Evolutionary conservation across 2,113 vertebrate species (phyloP).

Genomic region (Gopherus evgoodei): DNA sequence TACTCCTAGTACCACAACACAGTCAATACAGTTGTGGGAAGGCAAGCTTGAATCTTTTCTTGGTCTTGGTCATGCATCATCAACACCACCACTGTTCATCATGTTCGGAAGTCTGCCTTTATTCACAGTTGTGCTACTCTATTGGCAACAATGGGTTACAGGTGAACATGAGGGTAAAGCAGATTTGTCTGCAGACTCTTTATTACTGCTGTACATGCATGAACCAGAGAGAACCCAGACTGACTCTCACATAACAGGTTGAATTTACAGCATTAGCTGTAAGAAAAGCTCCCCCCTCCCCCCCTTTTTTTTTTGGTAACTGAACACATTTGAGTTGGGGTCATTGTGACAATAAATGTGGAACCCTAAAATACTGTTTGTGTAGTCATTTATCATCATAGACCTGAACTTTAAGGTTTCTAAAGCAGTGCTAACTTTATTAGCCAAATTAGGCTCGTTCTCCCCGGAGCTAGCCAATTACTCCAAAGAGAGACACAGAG

Average conservation of each 20-base stretch:
- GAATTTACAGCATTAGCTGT: not conserved
- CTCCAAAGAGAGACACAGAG: too few species aligned
- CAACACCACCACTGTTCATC: not conserved
- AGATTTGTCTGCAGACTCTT: not conserved
- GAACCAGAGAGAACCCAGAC: not conserved
- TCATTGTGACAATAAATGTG: not conserved
- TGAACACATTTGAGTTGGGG: not conserved
- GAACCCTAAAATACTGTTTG: not conserved
- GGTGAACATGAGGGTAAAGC: not conserved
- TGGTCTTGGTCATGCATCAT: not conserved
- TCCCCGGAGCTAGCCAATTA: too few species aligned
- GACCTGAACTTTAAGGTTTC: not conserved
- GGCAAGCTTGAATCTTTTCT: not conserved
- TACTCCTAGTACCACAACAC: not conserved
- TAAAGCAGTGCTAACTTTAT: not conserved
- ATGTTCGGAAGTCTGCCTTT: not conserved
- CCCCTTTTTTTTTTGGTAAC: not conserved
- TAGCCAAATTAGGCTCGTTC: too few species aligned
- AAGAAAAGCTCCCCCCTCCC: not conserved
- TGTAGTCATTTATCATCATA: not conserved
- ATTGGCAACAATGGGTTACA: not conserved
- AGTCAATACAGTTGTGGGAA: not conserved
- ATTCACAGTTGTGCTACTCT: not conserved
- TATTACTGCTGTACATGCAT: not conserved
- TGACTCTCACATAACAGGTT: not conserved